phyloP scores from a whole-genome alignment of 2,888 invertebrate genomes.

The Hoplodrina blanda region DNA sequence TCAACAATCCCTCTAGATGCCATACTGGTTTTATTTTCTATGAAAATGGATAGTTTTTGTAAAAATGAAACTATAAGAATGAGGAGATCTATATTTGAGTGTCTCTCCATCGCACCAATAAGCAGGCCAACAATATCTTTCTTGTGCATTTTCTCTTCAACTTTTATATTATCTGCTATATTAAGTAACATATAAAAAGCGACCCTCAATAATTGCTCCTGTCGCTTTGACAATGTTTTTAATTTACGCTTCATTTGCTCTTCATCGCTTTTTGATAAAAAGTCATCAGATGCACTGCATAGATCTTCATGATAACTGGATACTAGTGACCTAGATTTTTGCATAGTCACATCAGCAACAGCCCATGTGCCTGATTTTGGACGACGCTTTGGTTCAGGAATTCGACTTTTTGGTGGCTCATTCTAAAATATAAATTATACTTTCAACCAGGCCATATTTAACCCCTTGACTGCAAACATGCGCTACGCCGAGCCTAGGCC shows the following conservation, averaged over 20 bases:
- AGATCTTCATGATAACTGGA: slow-evolving; percentile 93
- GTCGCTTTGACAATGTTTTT: slow-evolving; percentile 96
- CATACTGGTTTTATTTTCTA: slow-evolving; percentile 98
- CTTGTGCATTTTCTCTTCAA: slow-evolving; percentile 99
- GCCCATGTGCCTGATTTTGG: slow-evolving; percentile 95
- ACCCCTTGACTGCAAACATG: no score
- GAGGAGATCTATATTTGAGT: slow-evolving; percentile 95
- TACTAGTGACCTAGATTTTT: slow-evolving; percentile 91
- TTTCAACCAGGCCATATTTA: not conserved
- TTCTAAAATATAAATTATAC: slow-evolving; percentile 77
- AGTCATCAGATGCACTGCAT: slow-evolving; percentile 88
- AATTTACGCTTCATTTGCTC: slow-evolving; percentile 95
- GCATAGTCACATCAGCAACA: slow-evolving; percentile 88
- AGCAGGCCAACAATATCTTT: slow-evolving; percentile 97
- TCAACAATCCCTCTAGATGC: slow-evolving; percentile 94
- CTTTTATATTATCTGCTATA: slow-evolving; percentile 98
- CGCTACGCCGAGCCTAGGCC: no score
- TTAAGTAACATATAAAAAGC: slow-evolving; percentile 98
- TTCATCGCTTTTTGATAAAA: slow-evolving; percentile 91
- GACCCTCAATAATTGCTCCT: slow-evolving; percentile 97
- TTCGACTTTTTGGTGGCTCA: slow-evolving; percentile 93
- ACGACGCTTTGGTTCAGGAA: slow-evolving; percentile 93
- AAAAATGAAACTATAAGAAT: slow-evolving; percentile 98
- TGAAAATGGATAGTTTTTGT: slow-evolving; percentile 98
- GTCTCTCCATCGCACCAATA: slow-evolving; percentile 96